phyloP scores from a whole-genome alignment of 2,797 vertebrate genomes.

The Sternotherus odoratus region DNA sequence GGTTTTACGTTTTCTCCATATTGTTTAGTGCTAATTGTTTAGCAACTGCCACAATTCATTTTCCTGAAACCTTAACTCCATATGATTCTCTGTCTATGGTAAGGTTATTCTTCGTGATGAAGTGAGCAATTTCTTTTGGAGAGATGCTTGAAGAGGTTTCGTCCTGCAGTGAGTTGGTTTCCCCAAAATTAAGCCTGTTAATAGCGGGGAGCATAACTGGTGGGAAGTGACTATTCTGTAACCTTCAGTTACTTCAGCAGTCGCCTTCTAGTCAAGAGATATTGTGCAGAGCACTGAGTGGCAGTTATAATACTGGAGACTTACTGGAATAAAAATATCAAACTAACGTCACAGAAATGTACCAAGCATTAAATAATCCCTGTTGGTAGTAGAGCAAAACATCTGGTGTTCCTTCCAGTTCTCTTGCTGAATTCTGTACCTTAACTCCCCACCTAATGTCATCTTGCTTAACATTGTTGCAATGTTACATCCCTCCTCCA shows the following conservation, averaged over 20 bases:
- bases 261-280: neutral
- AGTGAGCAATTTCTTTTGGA: neutral
- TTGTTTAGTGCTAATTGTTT: neutral
- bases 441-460: no score
- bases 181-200: neutral
- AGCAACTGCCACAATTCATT: neutral
- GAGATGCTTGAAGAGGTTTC: neutral
- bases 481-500: no score
- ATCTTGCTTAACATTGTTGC: no score
- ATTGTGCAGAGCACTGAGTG: fast-evolving
- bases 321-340: neutral
- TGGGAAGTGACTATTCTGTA: neutral
- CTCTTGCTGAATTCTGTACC: neutral
- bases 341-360: slow-evolving; percentile 10
- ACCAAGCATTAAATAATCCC: slow-evolving; percentile 27
- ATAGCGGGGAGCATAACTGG: neutral
- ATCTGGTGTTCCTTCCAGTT: neutral
- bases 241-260: neutral
- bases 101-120: neutral
- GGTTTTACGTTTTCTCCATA: neutral
- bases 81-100: neutral
- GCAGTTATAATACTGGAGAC: slow-evolving; percentile 15
- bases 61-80: neutral
- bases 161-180: neutral
- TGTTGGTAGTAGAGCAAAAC: neutral